Evolutionary conservation across 2,113 vertebrate species (phyloP).

Genomic region (Pycnonotus jocosus): DNA sequence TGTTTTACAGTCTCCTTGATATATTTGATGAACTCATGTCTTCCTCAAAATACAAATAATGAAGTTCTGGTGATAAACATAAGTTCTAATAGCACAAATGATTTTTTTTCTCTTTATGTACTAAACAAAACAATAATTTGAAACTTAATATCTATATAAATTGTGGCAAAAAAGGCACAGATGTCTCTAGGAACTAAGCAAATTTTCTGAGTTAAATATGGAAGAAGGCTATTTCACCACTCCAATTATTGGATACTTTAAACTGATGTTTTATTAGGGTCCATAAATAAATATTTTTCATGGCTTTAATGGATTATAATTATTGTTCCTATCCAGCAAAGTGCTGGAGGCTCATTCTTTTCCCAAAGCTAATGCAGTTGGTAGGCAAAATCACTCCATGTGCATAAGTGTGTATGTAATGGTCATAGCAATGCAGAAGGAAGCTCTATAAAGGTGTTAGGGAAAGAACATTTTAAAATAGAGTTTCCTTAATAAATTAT

Average conservation of each 20-base stretch:
- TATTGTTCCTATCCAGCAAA: not conserved
- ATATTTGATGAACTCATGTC: not conserved
- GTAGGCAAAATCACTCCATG: not conserved
- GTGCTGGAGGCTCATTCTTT: not conserved
- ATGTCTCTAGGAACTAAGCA: not conserved
- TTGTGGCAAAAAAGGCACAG: not conserved
- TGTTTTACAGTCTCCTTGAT: not conserved
- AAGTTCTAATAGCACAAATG: not conserved
- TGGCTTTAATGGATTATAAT: not conserved
- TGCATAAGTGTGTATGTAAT: not conserved
- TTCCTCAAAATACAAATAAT: not conserved
- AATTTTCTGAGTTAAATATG: not conserved
- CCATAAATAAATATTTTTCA: not conserved
- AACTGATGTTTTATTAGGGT: not conserved
- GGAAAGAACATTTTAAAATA: not conserved
- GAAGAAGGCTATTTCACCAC: not conserved
- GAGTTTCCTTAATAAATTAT: not conserved
- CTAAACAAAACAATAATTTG: not conserved
- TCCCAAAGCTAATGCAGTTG: not conserved
- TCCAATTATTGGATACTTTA: not conserved
- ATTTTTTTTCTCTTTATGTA: not conserved
- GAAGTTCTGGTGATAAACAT: not conserved
- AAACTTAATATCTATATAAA: not conserved
- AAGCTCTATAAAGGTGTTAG: not conserved
- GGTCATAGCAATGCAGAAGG: not conserved